Evolutionary conservation across 2,888 invertebrate species (phyloP).

Genomic region (Tholera decimalis): DNA sequence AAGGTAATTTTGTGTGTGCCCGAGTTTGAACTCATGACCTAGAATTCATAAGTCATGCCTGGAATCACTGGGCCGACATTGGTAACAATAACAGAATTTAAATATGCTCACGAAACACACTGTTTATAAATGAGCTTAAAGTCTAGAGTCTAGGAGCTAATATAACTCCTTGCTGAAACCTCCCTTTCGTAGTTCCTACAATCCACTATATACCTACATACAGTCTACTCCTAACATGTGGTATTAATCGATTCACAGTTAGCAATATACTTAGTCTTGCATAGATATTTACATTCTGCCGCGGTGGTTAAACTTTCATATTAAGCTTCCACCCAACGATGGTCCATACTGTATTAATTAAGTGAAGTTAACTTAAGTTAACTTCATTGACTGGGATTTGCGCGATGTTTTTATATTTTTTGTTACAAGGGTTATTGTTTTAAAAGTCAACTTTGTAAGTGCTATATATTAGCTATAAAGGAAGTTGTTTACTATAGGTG

Average conservation of each 20-base stretch:
- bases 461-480: not conserved
- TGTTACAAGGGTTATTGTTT: not conserved
- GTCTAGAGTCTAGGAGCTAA: slow-evolving; percentile 53
- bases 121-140: slow-evolving; percentile 16
- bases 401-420: not conserved
- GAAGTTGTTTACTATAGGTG: not conserved
- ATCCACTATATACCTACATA: slow-evolving; percentile 54
- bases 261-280: slow-evolving; percentile 19
- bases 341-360: slow-evolving; percentile 29
- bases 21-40: too few relatives aligned
- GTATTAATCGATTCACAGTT: slow-evolving; percentile 64
- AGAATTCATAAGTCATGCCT: too few relatives aligned
- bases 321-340: slow-evolving; percentile 24
- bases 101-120: too few relatives aligned
- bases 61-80: too few relatives aligned
- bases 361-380: not conserved
- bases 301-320: slow-evolving; percentile 46
- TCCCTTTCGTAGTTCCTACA: slow-evolving; percentile 60
- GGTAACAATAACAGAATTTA: too few relatives aligned
- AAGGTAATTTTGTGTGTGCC: too few relatives aligned
- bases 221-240: slow-evolving; percentile 62
- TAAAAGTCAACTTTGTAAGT: not conserved
- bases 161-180: slow-evolving; percentile 53
- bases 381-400: not conserved
- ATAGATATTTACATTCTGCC: slow-evolving; percentile 44